phyloP scores from a whole-genome alignment of 1,140 invertebrate species.

The Drosophila punjabiensis region DNA sequence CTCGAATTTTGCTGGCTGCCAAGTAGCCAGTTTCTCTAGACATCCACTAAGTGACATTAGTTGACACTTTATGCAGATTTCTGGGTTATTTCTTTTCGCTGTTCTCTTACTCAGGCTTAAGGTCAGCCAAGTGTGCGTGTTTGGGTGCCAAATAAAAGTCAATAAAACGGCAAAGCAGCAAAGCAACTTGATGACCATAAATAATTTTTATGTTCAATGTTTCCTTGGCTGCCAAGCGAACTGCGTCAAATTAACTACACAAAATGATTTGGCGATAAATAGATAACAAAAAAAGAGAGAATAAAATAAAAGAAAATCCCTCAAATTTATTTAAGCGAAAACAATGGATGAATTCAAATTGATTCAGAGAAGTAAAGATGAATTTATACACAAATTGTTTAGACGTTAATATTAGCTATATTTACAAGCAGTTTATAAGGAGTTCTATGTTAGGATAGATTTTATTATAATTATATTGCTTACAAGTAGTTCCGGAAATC shows the following conservation, averaged over 20 bases:
- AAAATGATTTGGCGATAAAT: constrained; percentile 45
- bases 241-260: constrained; percentile 46
- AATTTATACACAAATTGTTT: not conserved
- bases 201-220: constrained; percentile 50
- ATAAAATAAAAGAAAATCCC: not conserved
- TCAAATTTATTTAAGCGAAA: constrained; percentile 32
- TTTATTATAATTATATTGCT: not conserved
- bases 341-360: constrained; percentile 11
- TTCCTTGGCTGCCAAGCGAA: constrained; percentile 21
- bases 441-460: not conserved
- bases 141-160: constrained; percentile 57
- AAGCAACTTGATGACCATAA: constrained; percentile 55
- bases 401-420: not conserved
- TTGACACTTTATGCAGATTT: constrained; percentile 36
- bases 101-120: constrained; percentile 7
- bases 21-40: not conserved
- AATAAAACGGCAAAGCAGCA: constrained; percentile 49
- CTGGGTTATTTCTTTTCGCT: not conserved
- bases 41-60: constrained; percentile 45
- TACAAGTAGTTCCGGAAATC: too few species aligned
- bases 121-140: constrained; percentile 35
- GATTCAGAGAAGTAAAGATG: not conserved
- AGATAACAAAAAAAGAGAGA: constrained; percentile 2
- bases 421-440: not conserved
- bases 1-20: constrained; percentile 40